Conservation (phyloP, 2,113 vertebrate species). For the Bagarius yarrelli region DNA sequence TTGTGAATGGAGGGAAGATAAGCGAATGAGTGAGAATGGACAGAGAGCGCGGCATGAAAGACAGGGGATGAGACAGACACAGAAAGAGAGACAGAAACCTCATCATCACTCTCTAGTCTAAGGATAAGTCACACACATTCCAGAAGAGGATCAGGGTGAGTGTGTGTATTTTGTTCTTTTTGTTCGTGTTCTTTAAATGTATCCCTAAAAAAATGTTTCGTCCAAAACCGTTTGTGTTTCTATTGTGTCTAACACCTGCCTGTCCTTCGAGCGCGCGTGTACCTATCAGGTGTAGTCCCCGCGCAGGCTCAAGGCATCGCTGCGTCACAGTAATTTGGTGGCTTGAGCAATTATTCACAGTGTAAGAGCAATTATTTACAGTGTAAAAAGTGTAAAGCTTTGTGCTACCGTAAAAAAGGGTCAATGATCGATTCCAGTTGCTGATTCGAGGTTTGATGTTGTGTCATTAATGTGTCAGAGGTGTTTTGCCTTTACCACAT, state of each 20-base stretch:
- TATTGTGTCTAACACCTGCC: conserved; percentile 33
- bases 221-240: conserved; percentile 56
- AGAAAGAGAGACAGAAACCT: conserved; percentile 39
- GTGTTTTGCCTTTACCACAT: conserved; percentile 15
- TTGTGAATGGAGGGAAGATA: conserved; percentile 48
- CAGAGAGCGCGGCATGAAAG: conserved; percentile 25
- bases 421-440: neutral
- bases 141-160: conserved; percentile 62
- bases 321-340: conserved; percentile 52
- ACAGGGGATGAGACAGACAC: conserved; percentile 65
- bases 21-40: conserved; percentile 46
- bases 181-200: neutral
- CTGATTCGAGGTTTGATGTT: neutral
- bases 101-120: conserved; percentile 61
- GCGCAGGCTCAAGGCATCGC: conserved; percentile 4
- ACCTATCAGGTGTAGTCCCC: conserved; percentile 30
- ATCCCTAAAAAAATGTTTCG: neutral
- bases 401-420: conserved; percentile 5
- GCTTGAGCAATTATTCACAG: conserved; percentile 61
- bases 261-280: neutral
- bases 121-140: conserved; percentile 64
- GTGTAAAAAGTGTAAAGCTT: conserved; percentile 25
- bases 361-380: conserved; percentile 60
- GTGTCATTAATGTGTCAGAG: neutral
- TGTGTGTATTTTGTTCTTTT: conserved; percentile 44